Base-by-base conservation (phyloP, 92 coral and sea anemone genomes). In the Palythoa caribaeorum region DNA sequence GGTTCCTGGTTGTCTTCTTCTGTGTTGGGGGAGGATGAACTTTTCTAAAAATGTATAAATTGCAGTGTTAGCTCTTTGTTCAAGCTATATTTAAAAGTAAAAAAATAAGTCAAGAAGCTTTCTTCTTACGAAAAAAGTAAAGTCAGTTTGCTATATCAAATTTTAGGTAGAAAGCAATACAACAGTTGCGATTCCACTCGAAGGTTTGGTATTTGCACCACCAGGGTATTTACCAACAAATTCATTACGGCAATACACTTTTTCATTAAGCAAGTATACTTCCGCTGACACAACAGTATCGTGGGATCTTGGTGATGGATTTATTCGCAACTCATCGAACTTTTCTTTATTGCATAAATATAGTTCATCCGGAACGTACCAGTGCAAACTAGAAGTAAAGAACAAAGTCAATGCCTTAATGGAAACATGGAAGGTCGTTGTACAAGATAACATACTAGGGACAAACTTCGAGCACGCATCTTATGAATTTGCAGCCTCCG, bases 251-350 rank as follows among this genome's bases (percentile, higher is more conserved):
- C 52, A 68, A 12, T 81, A 63, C 39, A 0, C 15, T 20, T 51
- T 36, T 17, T 81, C 76, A 19, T 15, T 81, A 19, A 40, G 39
- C 1, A 68, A 9, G 2, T 81, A 65, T 20, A 81, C 86, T 35
- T 48, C 52, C 17, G 60, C 12, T 11, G 86, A 81, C 20, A 66
- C 76, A 11, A 28, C 38, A 28, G 19, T 81, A 19, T 81, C 13
- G 9, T 81, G 86, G 86, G 63, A 81, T 51, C 14, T 81, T 20
- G 86, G 86, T 48, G 86, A 81, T 51, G 86, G 86, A 12, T 81
- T 65, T 66, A 50, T 2, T 3, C 37, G 13, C 19, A 66, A 51
- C 75, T 65, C 86, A 5, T 47, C 60, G 3, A 81, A 81, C 86
- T 47, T 81, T 53, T 81, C 86, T 13, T 4, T 81, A 8, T 2